Conservation (phyloP, 2,888 invertebrate genomes). For the Kuschelorhynchus macadamiae region DNA sequence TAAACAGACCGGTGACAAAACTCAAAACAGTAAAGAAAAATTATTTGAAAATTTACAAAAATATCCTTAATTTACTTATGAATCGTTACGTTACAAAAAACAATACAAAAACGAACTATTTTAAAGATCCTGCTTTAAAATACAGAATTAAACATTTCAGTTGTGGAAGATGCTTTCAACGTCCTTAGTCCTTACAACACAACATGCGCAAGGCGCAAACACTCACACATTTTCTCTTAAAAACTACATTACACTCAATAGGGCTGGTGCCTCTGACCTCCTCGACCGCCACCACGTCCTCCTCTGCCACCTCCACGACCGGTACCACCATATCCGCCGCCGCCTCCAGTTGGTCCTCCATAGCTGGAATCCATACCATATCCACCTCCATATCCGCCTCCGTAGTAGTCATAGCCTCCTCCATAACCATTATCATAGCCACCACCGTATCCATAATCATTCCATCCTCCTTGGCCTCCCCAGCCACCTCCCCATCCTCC, state of each 20-base stretch:
- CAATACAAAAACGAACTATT: conserved; percentile 42
- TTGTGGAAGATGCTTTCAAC: conserved; percentile 42
- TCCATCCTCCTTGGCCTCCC: conserved; percentile 39
- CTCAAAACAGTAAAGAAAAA: conserved; percentile 23
- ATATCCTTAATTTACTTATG: conserved; percentile 39
- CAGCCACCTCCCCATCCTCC: conserved; percentile 31
- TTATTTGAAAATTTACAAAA: conserved; percentile 37
- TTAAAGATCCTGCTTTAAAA: conserved; percentile 33
- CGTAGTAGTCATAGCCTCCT: conserved; percentile 37
- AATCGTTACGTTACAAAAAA: conserved; percentile 41
- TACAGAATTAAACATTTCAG: conserved; percentile 34
- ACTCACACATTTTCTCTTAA: conserved; percentile 48
- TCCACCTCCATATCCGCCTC: conserved; percentile 40
- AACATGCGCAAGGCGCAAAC: conserved; percentile 40
- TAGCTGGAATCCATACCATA: conserved; percentile 30
- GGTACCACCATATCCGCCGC: conserved; percentile 28
- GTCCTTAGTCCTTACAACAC: conserved; percentile 37
- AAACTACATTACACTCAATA: conserved; percentile 45
- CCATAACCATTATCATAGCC: conserved; percentile 35
- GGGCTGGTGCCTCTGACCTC: conserved; percentile 50
- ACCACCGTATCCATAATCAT: conserved; percentile 45
- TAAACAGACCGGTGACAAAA: conserved; percentile 28
- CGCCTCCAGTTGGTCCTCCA: conserved; percentile 22
- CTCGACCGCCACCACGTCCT: conserved; percentile 45
- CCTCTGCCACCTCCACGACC: conserved; percentile 34